Evolutionary conservation across 2,113 vertebrate species (phyloP).

Genomic region (Halichoeres trimaculatus): DNA sequence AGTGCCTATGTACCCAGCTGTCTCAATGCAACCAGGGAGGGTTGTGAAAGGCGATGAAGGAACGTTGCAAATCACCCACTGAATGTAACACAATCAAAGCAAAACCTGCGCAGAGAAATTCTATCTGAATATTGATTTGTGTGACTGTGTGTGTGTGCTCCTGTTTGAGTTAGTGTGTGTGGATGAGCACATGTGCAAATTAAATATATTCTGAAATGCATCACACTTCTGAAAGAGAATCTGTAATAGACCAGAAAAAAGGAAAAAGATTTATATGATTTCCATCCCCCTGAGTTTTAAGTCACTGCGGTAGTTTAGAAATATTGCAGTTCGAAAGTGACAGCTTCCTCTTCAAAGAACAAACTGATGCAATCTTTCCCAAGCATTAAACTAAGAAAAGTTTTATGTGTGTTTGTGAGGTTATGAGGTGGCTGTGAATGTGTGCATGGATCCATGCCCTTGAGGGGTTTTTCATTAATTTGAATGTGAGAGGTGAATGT

Average conservation of each 20-base stretch:
- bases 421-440: background rate
- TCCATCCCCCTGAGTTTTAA: constrained; percentile 8
- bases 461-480: constrained; percentile 45
- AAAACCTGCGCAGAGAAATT: constrained; percentile 26
- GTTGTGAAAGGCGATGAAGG: constrained; percentile 30
- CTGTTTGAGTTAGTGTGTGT: background rate
- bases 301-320: constrained; percentile 20
- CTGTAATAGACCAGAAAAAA: constrained; percentile 11
- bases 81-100: constrained; percentile 46
- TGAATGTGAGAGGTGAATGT: background rate
- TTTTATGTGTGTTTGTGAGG: constrained; percentile 4
- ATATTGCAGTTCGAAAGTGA: constrained; percentile 39
- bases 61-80: constrained; percentile 34
- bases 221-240: constrained; percentile 35
- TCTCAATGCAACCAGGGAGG: constrained; percentile 14
- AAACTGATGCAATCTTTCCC: constrained; percentile 43
- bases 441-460: constrained; percentile 14
- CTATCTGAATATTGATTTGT: constrained; percentile 8
- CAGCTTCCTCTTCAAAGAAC: constrained; percentile 38
- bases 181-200: constrained; percentile 24
- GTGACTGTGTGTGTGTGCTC: background rate
- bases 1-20: constrained; percentile 33
- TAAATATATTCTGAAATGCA: constrained; percentile 27
- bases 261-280: constrained; percentile 18
- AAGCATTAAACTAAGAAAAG: constrained; percentile 13